Base-by-base conservation (phyloP, 2,113 vertebrate genomes). In the Salvelinus sp. region DNA sequence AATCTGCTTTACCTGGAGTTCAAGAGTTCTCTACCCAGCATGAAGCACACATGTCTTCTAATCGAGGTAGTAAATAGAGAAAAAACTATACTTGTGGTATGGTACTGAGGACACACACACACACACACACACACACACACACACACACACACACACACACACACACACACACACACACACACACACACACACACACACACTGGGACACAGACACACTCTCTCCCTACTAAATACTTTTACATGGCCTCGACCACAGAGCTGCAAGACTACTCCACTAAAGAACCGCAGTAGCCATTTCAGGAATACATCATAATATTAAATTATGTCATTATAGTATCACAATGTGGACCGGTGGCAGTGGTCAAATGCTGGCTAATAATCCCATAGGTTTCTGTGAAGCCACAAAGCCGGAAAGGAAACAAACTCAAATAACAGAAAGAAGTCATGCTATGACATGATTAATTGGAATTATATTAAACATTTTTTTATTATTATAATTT, bases 1-100 rank as follows among this genome's bases (percentile, higher is more conserved):
- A 87, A 86, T 86, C 72, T 85, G 87, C 69, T 89, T 82, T 86
- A 86, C 86, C 85, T 83, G 82, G 78, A 75, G 83, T 88, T 89
- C 86, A 88, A 87, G 87, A 84, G 81, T 87, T 89, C 81, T 63
- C 74, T 22, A 54, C 18, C 28, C 33, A 7, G 38, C 74, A 58
- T 20, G 23, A 47, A 79, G 72, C 47, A 58, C 33, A 33, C 6
- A 66, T 1, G n/a, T 85, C 87, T 83, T 85, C 63, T 82, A 86
- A 86, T 86, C 54, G 57, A 68, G 72, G 80, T 74, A 60, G 80
- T 81, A 82, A 76, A 86, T 69, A 67, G 18, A 83, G 69, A 50
- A 73, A 76, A 73, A 77, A 65, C 69, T 1, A 57, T 67, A 70
- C 60, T 75, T 82, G 81, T 58, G 70, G 50, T 70, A 14, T 54